Base-by-base conservation (phyloP, 2,888 invertebrate genomes). In the Himalopsyche kuldschensis region DNA sequence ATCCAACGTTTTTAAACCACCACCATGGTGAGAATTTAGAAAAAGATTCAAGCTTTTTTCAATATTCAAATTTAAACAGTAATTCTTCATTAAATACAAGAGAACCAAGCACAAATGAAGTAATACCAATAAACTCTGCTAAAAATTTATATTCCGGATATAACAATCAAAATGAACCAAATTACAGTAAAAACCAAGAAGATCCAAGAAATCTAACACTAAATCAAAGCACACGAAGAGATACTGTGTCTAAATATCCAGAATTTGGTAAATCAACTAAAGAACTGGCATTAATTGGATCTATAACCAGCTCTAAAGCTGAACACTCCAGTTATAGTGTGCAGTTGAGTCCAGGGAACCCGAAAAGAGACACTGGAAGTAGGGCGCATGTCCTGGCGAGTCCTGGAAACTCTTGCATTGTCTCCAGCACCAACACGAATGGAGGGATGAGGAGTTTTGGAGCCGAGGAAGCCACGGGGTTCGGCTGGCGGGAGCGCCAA, bases 371-470 rank as follows among this genome's bases (percentile, higher is more conserved):
- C n/a, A 15, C 80, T 4, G 83, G 48, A 41, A 69, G 75, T 15
- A 79, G 86, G 24, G 35, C 47, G n/a, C 77, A 84, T 31, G 78
- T 84, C 24, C 75, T 86, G 48, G 80, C 84, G 1, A 86, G 84
- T 81, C 86, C 86, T 30, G 81, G 81, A 8, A 86, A 86, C 41
- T 85, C 86, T 0, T 86, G 86, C 41, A 86, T 86, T n/a, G 86
- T 86, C 11, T 86, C 86, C 69, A 86, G 86, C 48, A 85, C 86
- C n/a, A 82, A 86, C 47, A 47, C 85, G 3, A 81, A 48, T 27
- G 81, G 79, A 41, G 35, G 76, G 3, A 46, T 81, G 24, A 84
- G 83, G 48, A 63, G 76, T 31, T 82, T 75, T 17, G 77, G 75
- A 32, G 27, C 24, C 15, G 69, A 69, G 1, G 69, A 69, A 69